Evolutionary conservation across 1,140 invertebrate genomes (phyloP).

Genomic region (Chymomyza costata): DNA sequence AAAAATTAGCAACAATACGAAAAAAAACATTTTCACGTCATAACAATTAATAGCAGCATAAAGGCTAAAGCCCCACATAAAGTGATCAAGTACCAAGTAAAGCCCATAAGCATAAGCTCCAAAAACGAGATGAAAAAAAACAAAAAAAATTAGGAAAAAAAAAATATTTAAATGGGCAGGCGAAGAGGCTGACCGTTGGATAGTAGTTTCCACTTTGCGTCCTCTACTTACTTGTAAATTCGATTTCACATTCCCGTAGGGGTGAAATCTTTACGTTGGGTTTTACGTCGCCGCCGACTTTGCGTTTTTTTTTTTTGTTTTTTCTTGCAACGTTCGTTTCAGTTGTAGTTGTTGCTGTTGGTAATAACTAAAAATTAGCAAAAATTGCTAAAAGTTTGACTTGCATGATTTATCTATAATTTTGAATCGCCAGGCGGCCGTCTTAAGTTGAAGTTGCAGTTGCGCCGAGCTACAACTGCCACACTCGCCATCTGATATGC

Average conservation of each 20-base stretch:
- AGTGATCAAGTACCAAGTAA: too few species aligned
- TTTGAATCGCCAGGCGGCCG: constrained; percentile 62
- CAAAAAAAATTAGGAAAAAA: constrained; percentile 1
- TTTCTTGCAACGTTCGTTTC: constrained; percentile 8
- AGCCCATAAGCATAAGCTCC: constrained; percentile 10
- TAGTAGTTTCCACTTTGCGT: background rate
- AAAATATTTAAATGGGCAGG: constrained; percentile 8
- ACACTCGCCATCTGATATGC: constrained; percentile 64
- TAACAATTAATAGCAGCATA: constrained; percentile 56
- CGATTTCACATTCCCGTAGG: constrained; percentile 72
- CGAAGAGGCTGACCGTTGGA: background rate
- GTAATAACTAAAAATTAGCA: constrained; percentile 74
- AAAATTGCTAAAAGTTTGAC: constrained; percentile 70
- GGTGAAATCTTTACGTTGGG: constrained; percentile 56
- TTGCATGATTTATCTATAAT: constrained; percentile 74
- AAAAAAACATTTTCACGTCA: constrained; percentile 58
- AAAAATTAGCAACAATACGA: constrained; percentile 62
- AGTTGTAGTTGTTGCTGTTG: constrained; percentile 44
- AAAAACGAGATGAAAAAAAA: constrained; percentile 4
- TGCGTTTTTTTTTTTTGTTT: constrained; percentile 25
- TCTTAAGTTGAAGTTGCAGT: constrained; percentile 28
- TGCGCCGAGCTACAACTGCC: constrained; percentile 25
- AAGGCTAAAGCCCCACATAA: too few species aligned
- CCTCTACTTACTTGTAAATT: constrained; percentile 40
- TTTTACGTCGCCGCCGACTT: constrained; percentile 27